Conservation (phyloP, 2,113 vertebrate genomes). For the Podilymbus podiceps region DNA sequence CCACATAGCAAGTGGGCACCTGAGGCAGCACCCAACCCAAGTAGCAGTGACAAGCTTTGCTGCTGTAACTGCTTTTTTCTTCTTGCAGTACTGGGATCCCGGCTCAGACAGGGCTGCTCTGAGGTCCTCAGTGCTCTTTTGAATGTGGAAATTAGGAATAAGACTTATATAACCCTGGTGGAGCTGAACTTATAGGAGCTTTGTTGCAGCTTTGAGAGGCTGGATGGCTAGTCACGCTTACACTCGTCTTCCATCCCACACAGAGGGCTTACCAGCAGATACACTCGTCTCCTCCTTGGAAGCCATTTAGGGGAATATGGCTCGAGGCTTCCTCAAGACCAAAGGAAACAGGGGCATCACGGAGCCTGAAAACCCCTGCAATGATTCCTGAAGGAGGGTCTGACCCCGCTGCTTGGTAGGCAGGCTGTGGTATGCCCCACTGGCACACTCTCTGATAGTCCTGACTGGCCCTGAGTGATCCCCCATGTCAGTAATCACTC, state of each 20-base stretch:
- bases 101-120: neutral
- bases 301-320: neutral
- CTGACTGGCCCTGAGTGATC: neutral
- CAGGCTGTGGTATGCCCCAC: neutral
- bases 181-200: neutral
- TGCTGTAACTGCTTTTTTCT: neutral
- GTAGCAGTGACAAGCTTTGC: neutral
- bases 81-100: neutral
- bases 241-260: neutral
- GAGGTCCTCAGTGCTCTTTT: neutral
- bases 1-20: neutral
- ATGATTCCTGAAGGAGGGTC: neutral
- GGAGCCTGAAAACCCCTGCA: neutral
- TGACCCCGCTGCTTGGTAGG: neutral
- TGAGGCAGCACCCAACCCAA: neutral
- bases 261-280: neutral
- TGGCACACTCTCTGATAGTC: accelerated
- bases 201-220: neutral
- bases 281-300: neutral
- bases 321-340: neutral
- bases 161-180: neutral
- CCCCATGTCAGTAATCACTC: neutral
- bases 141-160: neutral
- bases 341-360: neutral
- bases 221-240: neutral